Evolutionary conservation across 2,888 invertebrate genomes (phyloP), one percentile per base, ranked within the genome.

Genomic region (Falcaria lacertinaria): DNA sequence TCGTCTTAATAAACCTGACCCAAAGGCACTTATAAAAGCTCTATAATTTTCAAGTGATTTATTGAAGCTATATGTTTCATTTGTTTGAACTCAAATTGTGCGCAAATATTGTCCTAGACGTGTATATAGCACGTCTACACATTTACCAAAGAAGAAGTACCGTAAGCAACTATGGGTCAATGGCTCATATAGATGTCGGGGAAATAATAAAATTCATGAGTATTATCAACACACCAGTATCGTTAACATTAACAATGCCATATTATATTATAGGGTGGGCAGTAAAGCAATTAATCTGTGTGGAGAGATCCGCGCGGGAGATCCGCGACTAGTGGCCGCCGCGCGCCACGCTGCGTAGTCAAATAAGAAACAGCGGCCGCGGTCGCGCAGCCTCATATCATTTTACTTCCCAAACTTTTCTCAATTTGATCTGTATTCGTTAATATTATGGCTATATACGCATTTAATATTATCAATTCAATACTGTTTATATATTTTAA

Each of bases 141-240:
- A 59, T 68, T 64, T 54, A 53, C 53, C 60, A 69, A 68, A 64
- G 64, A 68, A 64, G 64, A 74, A 75, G 79, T 82, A 81, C 81
- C 83, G 82, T 81, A 81, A 79, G 74, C 67, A 62, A 64, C 74
- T 69, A 66, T 74, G 68, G 80, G 82, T 82, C 82, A 80, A 77
- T 80, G 82, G 79, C 82, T 80, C 76, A 79, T 74, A 74, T 73
- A 81, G 74, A 78, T 74, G 74, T 76, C 73, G 67, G 69, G 70
- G 71, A 72, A 74, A 73, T 67, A 73, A 76, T 80, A 78, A 79
- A 77, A 76, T 68, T 57, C 71, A 70, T 71, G n/a, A n/a, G n/a
- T n/a, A 72, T 72, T 71, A 74, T 62, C 48, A 54, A 47, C 62
- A 64, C 58, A 60, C 63, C 64, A 61, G 60, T 58, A 69, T 69